Evolutionary conservation across 2,888 invertebrate species (phyloP).

Genomic region (Melieria picta): DNA sequence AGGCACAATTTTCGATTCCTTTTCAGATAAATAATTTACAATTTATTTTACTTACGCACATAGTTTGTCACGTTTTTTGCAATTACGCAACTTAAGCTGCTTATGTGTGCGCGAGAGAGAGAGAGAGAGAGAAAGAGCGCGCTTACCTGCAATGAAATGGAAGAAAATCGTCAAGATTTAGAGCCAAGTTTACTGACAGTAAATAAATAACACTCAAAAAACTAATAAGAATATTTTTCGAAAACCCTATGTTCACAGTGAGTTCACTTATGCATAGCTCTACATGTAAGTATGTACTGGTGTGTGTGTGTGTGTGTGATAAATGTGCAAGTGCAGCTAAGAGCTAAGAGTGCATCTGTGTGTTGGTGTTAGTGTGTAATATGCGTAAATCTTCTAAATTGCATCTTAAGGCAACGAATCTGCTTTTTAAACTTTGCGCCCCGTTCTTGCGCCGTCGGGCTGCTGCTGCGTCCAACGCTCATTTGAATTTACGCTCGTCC

Average conservation of each 20-base stretch:
- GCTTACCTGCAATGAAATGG: constrained; percentile 23
- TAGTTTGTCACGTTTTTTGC: no score
- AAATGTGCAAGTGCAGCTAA: constrained; percentile 26
- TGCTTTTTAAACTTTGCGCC: constrained; percentile 2
- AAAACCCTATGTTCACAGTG: no score
- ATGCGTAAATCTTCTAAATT: constrained; percentile 29
- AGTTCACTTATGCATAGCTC: neutral
- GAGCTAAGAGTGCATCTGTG: constrained; percentile 25
- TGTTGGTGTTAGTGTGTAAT: constrained; percentile 21
- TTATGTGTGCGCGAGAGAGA: neutral
- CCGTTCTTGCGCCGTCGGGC: no score
- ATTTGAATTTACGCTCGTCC: constrained; percentile 5
- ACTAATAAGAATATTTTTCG: no score
- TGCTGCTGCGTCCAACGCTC: constrained; percentile 6
- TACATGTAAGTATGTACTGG: neutral
- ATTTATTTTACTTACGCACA: no score
- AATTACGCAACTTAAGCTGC: no score
- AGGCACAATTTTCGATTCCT: no score
- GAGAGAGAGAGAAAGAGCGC: neutral
- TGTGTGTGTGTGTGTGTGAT: constrained; percentile 4
- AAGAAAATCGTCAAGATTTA: constrained; percentile 12
- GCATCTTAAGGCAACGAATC: constrained; percentile 25
- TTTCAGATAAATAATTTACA: no score
- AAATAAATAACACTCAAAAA: constrained; percentile 28
- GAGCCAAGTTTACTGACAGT: constrained; percentile 16